These are phyloP conservation scores for Nixonia krombeini DNA, from an alignment of 1,140 invertebrate genomes.

Conservation along the genomic window DNA sequence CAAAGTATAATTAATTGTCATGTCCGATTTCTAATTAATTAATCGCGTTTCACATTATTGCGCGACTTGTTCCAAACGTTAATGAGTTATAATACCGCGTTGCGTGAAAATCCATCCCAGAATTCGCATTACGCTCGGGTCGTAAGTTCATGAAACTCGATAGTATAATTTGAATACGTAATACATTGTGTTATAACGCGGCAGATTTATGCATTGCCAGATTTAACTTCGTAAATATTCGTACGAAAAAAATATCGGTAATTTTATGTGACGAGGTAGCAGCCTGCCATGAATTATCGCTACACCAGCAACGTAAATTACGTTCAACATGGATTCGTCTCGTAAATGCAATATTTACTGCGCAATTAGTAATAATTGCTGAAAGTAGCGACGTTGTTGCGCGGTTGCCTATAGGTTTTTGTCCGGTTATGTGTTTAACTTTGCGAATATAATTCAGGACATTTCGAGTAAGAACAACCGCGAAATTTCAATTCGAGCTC, in stretches of 20 bases:
- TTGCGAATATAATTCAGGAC: neutral
- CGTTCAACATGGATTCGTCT: slow-evolving; percentile 27
- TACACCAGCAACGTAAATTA: slow-evolving; percentile 21
- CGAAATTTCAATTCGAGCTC: too few species aligned
- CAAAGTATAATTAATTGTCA: too few species aligned
- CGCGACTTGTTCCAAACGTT: slow-evolving; percentile 2
- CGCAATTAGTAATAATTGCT: slow-evolving; percentile 27
- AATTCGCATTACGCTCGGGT: neutral
- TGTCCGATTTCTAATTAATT: too few species aligned
- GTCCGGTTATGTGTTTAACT: slow-evolving; percentile 3
- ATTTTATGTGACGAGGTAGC: slow-evolving; percentile 30
- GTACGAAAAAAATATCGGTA: slow-evolving; percentile 20
- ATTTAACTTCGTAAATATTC: slow-evolving; percentile 17
- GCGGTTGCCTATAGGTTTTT: slow-evolving; percentile 2
- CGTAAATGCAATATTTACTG: slow-evolving; percentile 31
- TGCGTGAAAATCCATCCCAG: neutral
- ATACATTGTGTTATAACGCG: slow-evolving; percentile 2
- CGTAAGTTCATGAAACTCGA: slow-evolving; percentile 5
- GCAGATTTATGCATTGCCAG: slow-evolving; percentile 1
- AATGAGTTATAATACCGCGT: too few species aligned
- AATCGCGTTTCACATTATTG: neutral
- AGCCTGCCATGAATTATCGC: slow-evolving; percentile 20
- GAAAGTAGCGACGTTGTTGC: slow-evolving; percentile 11
- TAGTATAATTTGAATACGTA: neutral
- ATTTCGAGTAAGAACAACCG: too few species aligned